These are phyloP conservation scores for Pseudomyrmex pallidus DNA, from an alignment of 1,140 invertebrate species.

Conservation along the genomic window DNA sequence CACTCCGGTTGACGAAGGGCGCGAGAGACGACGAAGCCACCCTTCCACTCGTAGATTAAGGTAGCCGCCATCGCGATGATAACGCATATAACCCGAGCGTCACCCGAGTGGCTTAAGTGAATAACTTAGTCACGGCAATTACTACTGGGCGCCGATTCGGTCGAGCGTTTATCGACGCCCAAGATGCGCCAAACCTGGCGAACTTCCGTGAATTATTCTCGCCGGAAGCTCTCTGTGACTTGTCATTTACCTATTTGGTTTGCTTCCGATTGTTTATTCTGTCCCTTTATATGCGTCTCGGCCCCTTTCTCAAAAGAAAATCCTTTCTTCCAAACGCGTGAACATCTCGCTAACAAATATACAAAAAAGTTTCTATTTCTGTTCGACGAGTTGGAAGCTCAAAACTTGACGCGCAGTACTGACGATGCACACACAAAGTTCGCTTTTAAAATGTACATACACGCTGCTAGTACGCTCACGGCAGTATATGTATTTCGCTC, in stretches of 20 bases:
- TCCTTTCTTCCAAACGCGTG: neutral
- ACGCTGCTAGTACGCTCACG: neutral
- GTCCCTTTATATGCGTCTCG: neutral
- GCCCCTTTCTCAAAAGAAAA: conserved; percentile 1
- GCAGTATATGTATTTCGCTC: neutral
- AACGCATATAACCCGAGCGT: conserved; percentile 69
- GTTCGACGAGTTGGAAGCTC: conserved; percentile 19
- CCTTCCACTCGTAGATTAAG: conserved; percentile 68
- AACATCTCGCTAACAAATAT: neutral
- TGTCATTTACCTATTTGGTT: neutral
- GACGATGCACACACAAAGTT: conserved; percentile 5
- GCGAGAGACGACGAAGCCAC: conserved; percentile 44
- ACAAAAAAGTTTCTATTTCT: conserved; percentile 25
- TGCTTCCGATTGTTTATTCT: neutral
- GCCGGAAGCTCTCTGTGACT: conserved; percentile 37
- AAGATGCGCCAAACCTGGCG: conserved; percentile 58
- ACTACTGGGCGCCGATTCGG: conserved; percentile 60
- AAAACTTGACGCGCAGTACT: neutral
- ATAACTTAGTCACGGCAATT: conserved; percentile 77
- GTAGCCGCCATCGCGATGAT: conserved; percentile 66
- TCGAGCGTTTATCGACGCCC: conserved; percentile 47
- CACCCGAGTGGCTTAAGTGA: conserved; percentile 74
- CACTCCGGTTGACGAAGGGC: conserved; percentile 24
- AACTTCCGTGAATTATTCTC: conserved; percentile 63
- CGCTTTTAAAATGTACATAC: conserved; percentile 32